These are phyloP conservation scores for Furcifer pardalis DNA, from an alignment of 2,797 vertebrate species.

Conservation along the genomic window DNA sequence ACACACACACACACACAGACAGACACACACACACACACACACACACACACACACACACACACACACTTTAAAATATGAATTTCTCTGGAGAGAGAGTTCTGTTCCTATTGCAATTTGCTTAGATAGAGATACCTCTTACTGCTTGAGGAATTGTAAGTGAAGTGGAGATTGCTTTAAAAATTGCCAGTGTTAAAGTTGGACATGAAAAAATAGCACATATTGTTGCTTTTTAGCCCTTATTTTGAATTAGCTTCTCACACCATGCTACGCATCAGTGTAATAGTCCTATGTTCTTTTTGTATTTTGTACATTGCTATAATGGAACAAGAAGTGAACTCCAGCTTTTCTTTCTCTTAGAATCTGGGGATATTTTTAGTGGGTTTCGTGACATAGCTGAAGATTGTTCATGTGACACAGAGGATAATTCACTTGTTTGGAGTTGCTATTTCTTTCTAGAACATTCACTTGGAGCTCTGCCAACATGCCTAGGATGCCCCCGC, in stretches of 20 bases:
- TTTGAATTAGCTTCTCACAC: neutral
- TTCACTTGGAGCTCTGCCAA: conserved; percentile 67
- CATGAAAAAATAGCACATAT: neutral
- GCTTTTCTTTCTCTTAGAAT: conserved; percentile 36
- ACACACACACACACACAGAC: neutral
- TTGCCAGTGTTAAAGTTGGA: neutral
- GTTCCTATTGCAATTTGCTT: neutral
- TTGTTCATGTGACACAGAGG: conserved; percentile 59
- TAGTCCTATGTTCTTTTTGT: neutral
- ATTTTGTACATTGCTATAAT: neutral
- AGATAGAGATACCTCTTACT: neutral
- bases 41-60: neutral
- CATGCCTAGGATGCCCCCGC: conserved; percentile 62
- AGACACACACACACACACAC: neutral
- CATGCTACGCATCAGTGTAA: neutral
- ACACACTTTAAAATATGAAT: neutral
- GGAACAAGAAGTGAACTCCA: neutral
- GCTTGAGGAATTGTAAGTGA: neutral
- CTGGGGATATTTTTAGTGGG: conserved; percentile 66
- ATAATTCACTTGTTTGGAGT: conserved; percentile 64
- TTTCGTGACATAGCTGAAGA: conserved; percentile 44
- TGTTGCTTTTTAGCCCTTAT: neutral
- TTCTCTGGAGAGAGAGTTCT: neutral
- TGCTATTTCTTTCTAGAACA: conserved; percentile 72
- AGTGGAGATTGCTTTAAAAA: neutral